Evolutionary conservation across 2,888 invertebrate species (phyloP).

Genomic region (Ormyrus nitidulus): DNA sequence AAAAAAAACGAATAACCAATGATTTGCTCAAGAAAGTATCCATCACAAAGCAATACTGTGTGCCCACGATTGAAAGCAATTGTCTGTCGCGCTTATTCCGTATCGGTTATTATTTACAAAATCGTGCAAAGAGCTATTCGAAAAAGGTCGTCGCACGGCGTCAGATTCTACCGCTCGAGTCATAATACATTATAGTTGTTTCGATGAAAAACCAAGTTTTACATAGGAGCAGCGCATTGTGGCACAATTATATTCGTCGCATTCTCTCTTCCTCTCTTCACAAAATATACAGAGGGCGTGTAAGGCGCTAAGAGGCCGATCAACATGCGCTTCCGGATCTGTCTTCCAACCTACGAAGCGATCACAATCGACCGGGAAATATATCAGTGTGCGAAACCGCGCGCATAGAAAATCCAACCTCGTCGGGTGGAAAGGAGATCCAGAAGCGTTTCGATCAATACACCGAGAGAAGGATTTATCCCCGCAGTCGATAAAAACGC

Average conservation of each 20-base stretch:
- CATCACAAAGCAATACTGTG: not conserved
- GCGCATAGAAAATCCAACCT: no score
- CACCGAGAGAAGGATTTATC: not conserved
- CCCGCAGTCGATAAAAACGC: constrained; percentile 15
- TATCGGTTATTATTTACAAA: constrained; percentile 31
- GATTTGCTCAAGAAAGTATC: not conserved
- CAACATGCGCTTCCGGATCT: constrained; percentile 6
- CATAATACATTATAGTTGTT: not conserved
- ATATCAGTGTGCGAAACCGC: no score
- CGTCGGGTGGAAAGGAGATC: no score
- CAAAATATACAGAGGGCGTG: constrained; percentile 20
- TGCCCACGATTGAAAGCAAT: constrained; percentile 27
- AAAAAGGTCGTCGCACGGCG: constrained; percentile 33
- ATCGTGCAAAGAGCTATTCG: not conserved
- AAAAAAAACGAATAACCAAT: not conserved
- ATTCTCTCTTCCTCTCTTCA: constrained; percentile 16
- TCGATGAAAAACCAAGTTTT: constrained; percentile 22
- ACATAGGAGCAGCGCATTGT: constrained; percentile 37
- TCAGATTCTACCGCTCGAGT: constrained; percentile 47
- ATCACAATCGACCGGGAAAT: not conserved
- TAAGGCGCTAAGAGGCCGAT: constrained; percentile 50
- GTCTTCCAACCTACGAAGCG: not conserved
- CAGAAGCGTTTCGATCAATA: no score
- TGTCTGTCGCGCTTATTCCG: constrained; percentile 36
- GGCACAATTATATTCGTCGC: constrained; percentile 44